Evolutionary conservation across 30 jellyfish, hydroid and myxozoan species (phyloP).

Genomic region (Nemopilema nomurai): DNA sequence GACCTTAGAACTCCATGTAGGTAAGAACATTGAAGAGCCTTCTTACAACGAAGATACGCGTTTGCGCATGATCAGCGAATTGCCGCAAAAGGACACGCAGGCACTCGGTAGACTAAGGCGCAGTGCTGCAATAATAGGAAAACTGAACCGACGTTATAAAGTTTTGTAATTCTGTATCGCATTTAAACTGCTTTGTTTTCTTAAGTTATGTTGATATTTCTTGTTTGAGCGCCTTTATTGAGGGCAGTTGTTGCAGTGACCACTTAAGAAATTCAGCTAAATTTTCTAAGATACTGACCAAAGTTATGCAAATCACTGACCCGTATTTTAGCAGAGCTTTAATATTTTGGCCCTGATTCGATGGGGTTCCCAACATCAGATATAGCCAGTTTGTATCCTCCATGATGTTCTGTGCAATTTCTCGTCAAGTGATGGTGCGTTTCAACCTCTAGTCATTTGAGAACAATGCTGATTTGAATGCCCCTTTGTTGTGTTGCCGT

Average conservation of each 20-base stretch:
- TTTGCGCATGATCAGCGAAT: neutral
- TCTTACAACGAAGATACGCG: neutral
- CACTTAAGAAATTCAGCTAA: too few relatives aligned
- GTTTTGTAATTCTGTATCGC: neutral
- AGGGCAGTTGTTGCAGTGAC: too few relatives aligned
- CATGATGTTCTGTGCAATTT: conserved; percentile 8
- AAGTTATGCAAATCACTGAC: too few relatives aligned
- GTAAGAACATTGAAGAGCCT: neutral
- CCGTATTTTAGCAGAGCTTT: too few relatives aligned
- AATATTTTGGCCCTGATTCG: too few relatives aligned
- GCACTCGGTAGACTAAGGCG: neutral
- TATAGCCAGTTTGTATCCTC: neutral
- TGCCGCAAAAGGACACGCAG: neutral
- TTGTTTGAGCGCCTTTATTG: too few relatives aligned
- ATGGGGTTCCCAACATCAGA: neutral
- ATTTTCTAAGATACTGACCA: too few relatives aligned
- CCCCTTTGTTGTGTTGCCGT: conserved; percentile 28
- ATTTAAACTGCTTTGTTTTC: neutral
- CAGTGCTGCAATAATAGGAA: neutral
- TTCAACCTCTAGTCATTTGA: neutral
- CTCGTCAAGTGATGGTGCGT: conserved; percentile 30
- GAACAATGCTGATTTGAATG: conserved; percentile 4
- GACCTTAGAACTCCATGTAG: neutral
- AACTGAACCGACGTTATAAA: neutral
- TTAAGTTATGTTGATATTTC: neutral